Percentiles rank a stretch among this genome's conserved stretches.
Evolutionary conservation across 1,140 invertebrate species (phyloP).

Genomic region (Melitaea cinxia): DNA sequence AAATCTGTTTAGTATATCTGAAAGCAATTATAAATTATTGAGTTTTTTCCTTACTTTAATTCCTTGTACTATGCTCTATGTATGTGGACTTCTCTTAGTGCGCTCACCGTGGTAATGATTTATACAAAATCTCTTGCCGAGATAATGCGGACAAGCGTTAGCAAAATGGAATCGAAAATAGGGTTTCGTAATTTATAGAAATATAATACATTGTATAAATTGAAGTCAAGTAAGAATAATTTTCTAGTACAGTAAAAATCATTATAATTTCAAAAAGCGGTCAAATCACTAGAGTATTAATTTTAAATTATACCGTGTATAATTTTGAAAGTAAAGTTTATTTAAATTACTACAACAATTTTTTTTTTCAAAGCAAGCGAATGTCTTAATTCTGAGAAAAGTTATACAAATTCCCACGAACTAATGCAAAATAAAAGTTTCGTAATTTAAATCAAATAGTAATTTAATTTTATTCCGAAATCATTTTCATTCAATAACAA

Average conservation of each 20-base stretch:
- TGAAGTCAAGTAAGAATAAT: not conserved
- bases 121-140: slow-evolving; percentile 31
- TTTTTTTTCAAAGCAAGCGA: no score
- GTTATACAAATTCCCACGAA: not conserved
- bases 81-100: slow-evolving; percentile 16
- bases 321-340: no score
- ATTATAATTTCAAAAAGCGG: no score
- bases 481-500: not conserved
- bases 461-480: slow-evolving; percentile 4
- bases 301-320: no score
- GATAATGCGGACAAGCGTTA: slow-evolving; percentile 31
- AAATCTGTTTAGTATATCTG: no score
- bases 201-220: not conserved
- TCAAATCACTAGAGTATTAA: not conserved
- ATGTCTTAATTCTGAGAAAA: no score
- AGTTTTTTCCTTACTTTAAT: no score
- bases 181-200: slow-evolving; percentile 24
- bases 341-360: no score
- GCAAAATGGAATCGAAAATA: slow-evolving; percentile 29
- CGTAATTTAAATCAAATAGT: not conserved
- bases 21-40: no score
- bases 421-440: not conserved
- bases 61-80: not conserved
- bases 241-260: not conserved
- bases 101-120: slow-evolving; percentile 28